Evolutionary conservation across 2,113 vertebrate species (phyloP), one percentile per base, ranked within the genome.

Genomic region (Hyla sarda): DNA sequence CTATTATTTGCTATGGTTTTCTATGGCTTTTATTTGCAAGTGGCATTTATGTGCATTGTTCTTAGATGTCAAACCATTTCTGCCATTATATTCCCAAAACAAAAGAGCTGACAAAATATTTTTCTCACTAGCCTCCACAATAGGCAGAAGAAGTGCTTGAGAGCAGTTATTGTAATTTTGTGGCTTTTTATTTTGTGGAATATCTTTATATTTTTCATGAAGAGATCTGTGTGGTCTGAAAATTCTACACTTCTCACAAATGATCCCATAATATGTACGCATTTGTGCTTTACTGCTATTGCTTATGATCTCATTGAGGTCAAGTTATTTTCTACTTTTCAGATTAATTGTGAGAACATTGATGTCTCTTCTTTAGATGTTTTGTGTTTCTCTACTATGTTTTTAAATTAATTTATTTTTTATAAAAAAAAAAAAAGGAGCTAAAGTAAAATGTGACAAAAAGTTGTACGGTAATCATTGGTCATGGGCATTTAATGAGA

Each of bases 1-100:
- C 54, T 34, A 81, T 81, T 81, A 65, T 80, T 41, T 80, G 34
- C 77, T 23, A 16, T 14, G 41, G 21, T 47, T 60, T 65, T 81
- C 37, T 62, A n/a, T 45, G 60, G 16, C 37, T 30, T 60, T 41
- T 65, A 65, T 23, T 47, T 65, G 78, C 23, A 45, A 8, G 10
- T n/a, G 56, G 6, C 25, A 9, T 65, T 65, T 81, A 60, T 81
- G 58, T 17, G 13, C 45, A 65, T 81, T 81, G 34, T 81, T 58
- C 28, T 17, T 21, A 41, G 37, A n/a, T 73, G 69, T 21, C 41
- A 48, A 23, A n/a, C 9, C 72, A 48, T 74, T 74, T 74, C 37
- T 48, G 32, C 41, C n/a, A 47, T 48, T 74, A 74, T 48, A 48
- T 48, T 74, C 11, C 23, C 1, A 28, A 23, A 74, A n/a, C 23